These are phyloP conservation scores for Tetrao urogallus DNA, from an alignment of 2,113 vertebrate genomes.

Conservation along the genomic window DNA sequence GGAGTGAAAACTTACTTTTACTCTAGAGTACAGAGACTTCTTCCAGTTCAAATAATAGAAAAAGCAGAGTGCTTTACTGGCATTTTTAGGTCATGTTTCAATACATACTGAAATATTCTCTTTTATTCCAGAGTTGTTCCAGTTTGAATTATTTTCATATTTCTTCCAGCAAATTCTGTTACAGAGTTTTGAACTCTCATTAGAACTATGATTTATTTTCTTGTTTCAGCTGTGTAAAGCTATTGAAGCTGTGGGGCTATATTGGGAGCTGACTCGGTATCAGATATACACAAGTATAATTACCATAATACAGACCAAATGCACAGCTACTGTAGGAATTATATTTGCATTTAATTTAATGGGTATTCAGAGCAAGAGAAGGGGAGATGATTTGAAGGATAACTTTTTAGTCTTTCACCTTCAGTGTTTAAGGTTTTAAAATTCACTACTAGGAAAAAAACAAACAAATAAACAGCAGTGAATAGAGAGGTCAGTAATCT, in stretches of 20 bases:
- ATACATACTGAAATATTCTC: conserved; percentile 55
- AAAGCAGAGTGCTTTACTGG: conserved; percentile 18
- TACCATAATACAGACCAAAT: conserved; percentile 24
- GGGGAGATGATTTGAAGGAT: not conserved
- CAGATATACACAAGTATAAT: conserved; percentile 43
- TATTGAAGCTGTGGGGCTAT: not conserved
- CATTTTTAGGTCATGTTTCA: conserved; percentile 63
- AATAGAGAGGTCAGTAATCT: not conserved
- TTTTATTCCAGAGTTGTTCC: conserved; percentile 40
- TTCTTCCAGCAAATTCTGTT: conserved; percentile 49
- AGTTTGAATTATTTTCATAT: conserved; percentile 49
- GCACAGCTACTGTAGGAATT: not conserved
- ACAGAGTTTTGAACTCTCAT: conserved; percentile 15
- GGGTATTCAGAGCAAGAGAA: not conserved
- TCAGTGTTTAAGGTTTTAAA: not conserved
- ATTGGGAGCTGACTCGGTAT: conserved; percentile 28
- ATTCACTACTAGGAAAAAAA: not conserved
- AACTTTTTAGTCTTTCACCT: conserved; percentile 12
- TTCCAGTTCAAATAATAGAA: conserved; percentile 49
- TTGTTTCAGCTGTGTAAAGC: conserved; percentile 19
- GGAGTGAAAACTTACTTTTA: conserved; percentile 34
- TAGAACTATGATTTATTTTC: conserved; percentile 39
- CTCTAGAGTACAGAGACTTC: conserved; percentile 10
- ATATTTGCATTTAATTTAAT: conserved; percentile 13
- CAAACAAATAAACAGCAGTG: not conserved